Base-by-base conservation (phyloP, 1,140 invertebrate species). In the Neuroterus valhalla region DNA sequence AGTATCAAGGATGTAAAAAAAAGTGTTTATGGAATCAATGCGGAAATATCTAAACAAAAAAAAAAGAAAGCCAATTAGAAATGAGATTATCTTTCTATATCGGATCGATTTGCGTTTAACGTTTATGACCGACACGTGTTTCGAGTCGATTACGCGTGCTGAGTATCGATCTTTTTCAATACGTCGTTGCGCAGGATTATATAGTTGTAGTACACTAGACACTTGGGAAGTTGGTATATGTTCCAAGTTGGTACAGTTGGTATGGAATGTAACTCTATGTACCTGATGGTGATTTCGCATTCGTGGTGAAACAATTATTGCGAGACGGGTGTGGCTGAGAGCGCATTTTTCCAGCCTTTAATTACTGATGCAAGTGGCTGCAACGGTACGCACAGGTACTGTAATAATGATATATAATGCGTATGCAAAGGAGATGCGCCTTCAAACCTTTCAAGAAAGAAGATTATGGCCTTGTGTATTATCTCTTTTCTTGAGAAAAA, bases 321-420 rank as follows among this genome's bases (percentile, higher is more conserved):
- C 55, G 21, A 62, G 55, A 62, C 55, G 55, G 55, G 55, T 62
- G 55, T 62, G 55, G 55, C 55, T 62, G 55, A 31, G 23, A 62
- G 52, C 52, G 52, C 52, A 62, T 62, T 62, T 62, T 62, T 62
- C 10, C 23, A 38, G 23, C 23, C 55, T 62, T 62, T 62, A 62
- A 62, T 62, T 62, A 62, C 26, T 38, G 10, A 5, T 62, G 23
- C 55, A 23, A 62, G 55, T 62, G 55, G 55, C 55, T 62, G 55
- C 55, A 62, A 62, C 55, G 55, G 55, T 62, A 62, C 55, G 50
- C 19, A 62, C 15, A 62, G 14, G 55, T 62, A 62, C 55, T 62
- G 55, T 26, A 62, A 62, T 62, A 62, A 62, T 62, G 55, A 62
- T 62, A 62, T 62, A 26, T 62, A 62, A 62, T 62, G 21, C 55